Conservation (phyloP, 2,797 vertebrate species). For the Brotula barbata region DNA sequence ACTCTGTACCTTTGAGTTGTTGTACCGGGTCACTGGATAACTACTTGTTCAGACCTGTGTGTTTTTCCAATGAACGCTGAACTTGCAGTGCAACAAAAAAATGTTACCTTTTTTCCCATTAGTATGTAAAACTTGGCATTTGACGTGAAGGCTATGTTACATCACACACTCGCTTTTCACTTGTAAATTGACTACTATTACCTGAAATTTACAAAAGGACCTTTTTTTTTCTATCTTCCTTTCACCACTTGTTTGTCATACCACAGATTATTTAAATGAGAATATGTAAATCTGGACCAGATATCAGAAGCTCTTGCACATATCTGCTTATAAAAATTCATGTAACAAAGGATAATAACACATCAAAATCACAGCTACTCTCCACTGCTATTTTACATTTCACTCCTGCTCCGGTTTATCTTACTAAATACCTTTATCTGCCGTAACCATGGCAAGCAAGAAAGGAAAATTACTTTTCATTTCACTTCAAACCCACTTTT, state of each 20-base stretch:
- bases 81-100: not conserved
- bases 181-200: slow-evolving; percentile 9
- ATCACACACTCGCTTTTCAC: slow-evolving; percentile 15
- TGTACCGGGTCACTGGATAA: no score
- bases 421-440: slow-evolving; percentile 4
- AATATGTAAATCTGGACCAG: slow-evolving; percentile 19
- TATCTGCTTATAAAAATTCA: slow-evolving; percentile 8
- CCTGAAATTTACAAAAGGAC: slow-evolving; percentile 7
- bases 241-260: slow-evolving; percentile 1
- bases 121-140: slow-evolving; percentile 7
- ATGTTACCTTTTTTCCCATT: slow-evolving; percentile 1
- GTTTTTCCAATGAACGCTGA: not conserved
- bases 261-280: slow-evolving; percentile 30
- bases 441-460: not conserved
- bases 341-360: slow-evolving; percentile 10
- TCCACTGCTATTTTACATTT: slow-evolving; percentile 16
- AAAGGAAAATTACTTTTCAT: slow-evolving; percentile 15
- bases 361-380: not conserved
- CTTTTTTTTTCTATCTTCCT: slow-evolving; percentile 12
- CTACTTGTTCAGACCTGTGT: not conserved
- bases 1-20: no score
- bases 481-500: slow-evolving; percentile 25
- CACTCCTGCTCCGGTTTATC: not conserved
- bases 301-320: slow-evolving; percentile 7
- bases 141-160: slow-evolving; percentile 6